These are phyloP conservation scores for Corythornis leucogaster DNA, from an alignment of 2,797 vertebrate species.

Conservation along the genomic window DNA sequence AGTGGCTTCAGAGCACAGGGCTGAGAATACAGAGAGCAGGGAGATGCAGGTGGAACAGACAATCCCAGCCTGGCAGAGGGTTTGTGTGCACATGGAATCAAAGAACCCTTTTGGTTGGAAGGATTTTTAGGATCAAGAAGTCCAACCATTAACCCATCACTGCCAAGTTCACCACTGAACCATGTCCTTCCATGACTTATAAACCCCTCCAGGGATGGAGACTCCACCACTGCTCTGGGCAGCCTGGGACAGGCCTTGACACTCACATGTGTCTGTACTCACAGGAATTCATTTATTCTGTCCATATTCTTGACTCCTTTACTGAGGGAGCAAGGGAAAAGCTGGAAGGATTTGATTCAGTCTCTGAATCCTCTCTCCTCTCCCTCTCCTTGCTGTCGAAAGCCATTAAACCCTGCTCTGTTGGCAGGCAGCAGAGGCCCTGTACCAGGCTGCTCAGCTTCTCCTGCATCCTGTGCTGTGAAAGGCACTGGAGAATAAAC, in stretches of 20 bases:
- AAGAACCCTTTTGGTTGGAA: not conserved
- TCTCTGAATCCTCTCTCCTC: not conserved
- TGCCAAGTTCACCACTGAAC: too few relatives aligned
- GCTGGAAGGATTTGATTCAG: not conserved
- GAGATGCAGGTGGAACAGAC: not conserved
- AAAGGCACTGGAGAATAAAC: not conserved
- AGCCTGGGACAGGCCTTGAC: not conserved
- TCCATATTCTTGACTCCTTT: not conserved
- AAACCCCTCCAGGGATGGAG: too few relatives aligned
- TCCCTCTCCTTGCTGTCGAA: not conserved
- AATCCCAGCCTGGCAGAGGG: not conserved
- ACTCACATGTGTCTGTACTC: accelerated
- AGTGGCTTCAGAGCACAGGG: not conserved
- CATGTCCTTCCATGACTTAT: too few relatives aligned
- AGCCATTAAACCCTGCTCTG: not conserved
- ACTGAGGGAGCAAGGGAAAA: not conserved
- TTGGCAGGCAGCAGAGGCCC: not conserved
- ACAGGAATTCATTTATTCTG: not conserved
- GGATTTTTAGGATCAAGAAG: not conserved
- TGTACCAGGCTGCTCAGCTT: not conserved
- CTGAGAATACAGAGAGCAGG: not conserved
- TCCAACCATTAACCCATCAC: too few relatives aligned
- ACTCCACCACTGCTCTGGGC: too few relatives aligned
- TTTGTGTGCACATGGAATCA: not conserved
- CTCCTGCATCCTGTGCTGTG: not conserved